Conservation (phyloP, 2,888 invertebrate genomes). For the Pollenia amentaria region DNA sequence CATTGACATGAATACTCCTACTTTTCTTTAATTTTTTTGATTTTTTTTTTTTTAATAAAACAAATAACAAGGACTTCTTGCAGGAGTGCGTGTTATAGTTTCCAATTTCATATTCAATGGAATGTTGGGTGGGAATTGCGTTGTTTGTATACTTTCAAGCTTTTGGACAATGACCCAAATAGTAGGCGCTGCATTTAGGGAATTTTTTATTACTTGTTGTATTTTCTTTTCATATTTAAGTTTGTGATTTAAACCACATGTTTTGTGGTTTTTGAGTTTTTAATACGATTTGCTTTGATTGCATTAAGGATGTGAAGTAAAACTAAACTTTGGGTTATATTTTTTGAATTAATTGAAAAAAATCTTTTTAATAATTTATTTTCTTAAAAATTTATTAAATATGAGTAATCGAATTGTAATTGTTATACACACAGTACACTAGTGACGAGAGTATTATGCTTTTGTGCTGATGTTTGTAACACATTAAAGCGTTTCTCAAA, state of each 20-base stretch:
- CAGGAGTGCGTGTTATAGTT: slow-evolving; percentile 47
- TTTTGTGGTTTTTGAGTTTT: slow-evolving; percentile 1
- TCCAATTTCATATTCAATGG: background rate
- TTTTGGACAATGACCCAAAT: slow-evolving; percentile 55
- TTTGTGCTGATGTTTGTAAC: no score
- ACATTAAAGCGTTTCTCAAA: no score
- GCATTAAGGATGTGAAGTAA: background rate
- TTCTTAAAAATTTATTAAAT: background rate
- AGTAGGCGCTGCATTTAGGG: background rate
- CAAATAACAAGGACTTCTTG: background rate
- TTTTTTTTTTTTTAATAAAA: background rate
- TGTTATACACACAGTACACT: no score
- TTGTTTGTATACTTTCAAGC: background rate
- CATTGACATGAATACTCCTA: slow-evolving; percentile 50
- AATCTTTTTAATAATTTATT: background rate
- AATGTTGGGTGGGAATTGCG: background rate
- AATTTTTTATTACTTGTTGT: background rate
- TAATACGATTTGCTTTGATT: background rate
- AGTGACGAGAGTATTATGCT: no score
- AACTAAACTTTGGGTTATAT: background rate
- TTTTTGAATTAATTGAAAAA: slow-evolving; percentile 12
- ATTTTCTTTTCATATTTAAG: slow-evolving; percentile 29
- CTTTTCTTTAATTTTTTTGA: background rate
- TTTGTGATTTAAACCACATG: slow-evolving; percentile 68
- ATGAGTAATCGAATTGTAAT: no score